These are phyloP conservation scores for Melikaiella ostensackeni DNA, from an alignment of 2,888 invertebrate species.

Conservation along the genomic window DNA sequence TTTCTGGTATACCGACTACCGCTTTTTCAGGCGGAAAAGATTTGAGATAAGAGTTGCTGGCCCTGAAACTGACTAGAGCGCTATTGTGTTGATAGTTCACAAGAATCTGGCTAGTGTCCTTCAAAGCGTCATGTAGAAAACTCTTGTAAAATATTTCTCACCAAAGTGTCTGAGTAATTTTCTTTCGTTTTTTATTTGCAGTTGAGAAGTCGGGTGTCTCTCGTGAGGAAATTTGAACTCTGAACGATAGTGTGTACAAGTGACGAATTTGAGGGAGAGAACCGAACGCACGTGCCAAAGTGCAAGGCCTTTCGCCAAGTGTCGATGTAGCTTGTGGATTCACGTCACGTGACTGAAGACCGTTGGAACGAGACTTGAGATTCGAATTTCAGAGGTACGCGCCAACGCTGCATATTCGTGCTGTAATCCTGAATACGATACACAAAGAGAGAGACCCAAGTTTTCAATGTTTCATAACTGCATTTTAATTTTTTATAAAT, in stretches of 20 bases:
- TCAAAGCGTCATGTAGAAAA: neutral
- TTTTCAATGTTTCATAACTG: no score
- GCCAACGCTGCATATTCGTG: neutral
- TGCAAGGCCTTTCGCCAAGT: conserved; percentile 8
- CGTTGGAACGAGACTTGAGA: conserved; percentile 16
- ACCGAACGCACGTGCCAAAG: neutral
- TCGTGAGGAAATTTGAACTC: neutral
- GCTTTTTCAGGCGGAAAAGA: conserved; percentile 1
- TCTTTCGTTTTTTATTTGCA: conserved; percentile 3
- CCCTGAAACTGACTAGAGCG: conserved; percentile 15
- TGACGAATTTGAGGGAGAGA: neutral
- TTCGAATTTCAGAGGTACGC: conserved; percentile 20
- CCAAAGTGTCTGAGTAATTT: neutral
- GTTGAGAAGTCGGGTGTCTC: neutral
- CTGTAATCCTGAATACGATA: no score
- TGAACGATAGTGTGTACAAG: neutral
- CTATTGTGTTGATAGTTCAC: neutral
- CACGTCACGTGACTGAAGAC: conserved; percentile 19
- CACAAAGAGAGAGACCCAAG: no score
- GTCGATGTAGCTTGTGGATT: neutral
- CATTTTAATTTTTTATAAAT: no score
- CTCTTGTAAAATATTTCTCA: neutral
- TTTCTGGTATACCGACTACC: conserved; percentile 13
- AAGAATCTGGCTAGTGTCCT: conserved; percentile 8
- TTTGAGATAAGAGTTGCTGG: conserved; percentile 25